Evolutionary conservation across 1,140 invertebrate species (phyloP).

Genomic region (Drosophila rufa): DNA sequence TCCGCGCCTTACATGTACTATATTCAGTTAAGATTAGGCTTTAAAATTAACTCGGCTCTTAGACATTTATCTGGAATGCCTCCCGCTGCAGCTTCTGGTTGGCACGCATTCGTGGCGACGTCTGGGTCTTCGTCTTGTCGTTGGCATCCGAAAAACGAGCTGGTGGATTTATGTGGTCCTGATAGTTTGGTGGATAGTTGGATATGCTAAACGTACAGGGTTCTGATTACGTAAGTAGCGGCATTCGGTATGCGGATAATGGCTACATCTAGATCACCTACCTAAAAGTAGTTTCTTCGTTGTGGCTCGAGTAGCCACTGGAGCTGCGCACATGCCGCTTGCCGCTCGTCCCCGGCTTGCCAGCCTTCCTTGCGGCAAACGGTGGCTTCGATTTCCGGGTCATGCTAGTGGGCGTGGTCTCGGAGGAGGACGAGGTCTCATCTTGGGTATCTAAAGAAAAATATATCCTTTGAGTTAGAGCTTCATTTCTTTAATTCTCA

Average conservation of each 20-base stretch:
- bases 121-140: conserved; percentile 85
- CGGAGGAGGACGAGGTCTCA: conserved; percentile 90
- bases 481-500: too few species aligned
- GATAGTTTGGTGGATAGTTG: conserved; percentile 89
- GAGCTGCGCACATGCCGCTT: conserved; percentile 89
- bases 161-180: conserved; percentile 91
- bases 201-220: conserved; percentile 87
- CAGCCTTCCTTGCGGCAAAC: conserved; percentile 87
- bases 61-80: conserved; percentile 90
- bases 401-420: conserved; percentile 89
- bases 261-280: conserved; percentile 72
- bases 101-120: conserved; percentile 84
- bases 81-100: conserved; percentile 88
- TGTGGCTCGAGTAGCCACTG: conserved; percentile 91
- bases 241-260: conserved; percentile 12
- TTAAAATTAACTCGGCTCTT: conserved; percentile 62
- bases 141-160: conserved; percentile 90
- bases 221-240: conserved; percentile 73
- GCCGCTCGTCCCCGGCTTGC: conserved; percentile 86
- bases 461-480: background rate
- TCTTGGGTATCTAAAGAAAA: conserved; percentile 86
- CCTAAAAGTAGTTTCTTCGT: conserved; percentile 93
- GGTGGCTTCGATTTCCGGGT: conserved; percentile 89
- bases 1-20: conserved; percentile 29
- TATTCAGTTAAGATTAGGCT: conserved; percentile 42